Evolutionary conservation across 2,113 vertebrate genomes (phyloP).

Genomic region (Campylomormyrus numenius): DNA sequence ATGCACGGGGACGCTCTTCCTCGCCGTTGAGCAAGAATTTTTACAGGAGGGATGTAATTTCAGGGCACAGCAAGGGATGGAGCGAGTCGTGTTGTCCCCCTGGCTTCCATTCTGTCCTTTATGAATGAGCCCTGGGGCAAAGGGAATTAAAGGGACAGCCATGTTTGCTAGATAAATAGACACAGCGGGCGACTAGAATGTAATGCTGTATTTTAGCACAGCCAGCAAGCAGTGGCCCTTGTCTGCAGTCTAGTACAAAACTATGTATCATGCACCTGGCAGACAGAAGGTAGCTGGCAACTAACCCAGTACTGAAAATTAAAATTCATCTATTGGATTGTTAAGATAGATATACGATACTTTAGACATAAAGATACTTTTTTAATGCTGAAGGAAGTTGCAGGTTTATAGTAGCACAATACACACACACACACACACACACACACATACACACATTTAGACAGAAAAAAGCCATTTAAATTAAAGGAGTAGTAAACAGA

Average conservation of each 20-base stretch:
- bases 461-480: background rate
- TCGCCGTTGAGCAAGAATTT: conserved; percentile 8
- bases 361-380: background rate
- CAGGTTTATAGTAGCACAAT: background rate
- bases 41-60: conserved; percentile 8
- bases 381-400: background rate
- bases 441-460: background rate
- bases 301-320: background rate
- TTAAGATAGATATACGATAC: background rate
- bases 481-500: background rate
- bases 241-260: background rate
- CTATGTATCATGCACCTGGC: background rate
- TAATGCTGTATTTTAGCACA: background rate
- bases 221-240: background rate
- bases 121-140: conserved; percentile 7
- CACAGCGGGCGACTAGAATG: background rate
- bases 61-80: conserved; percentile 16
- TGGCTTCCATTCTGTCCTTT: background rate
- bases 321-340: background rate
- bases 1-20: background rate
- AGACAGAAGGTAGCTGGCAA: background rate
- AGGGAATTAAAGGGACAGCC: conserved; percentile 5
- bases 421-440: background rate
- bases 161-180: conserved; percentile 12
- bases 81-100: background rate